A percentile compares a stretch with the other conserved stretches of the same genome.
phyloP scores from a whole-genome alignment of 2,113 vertebrate species.

The Brachirus orientalis region DNA sequence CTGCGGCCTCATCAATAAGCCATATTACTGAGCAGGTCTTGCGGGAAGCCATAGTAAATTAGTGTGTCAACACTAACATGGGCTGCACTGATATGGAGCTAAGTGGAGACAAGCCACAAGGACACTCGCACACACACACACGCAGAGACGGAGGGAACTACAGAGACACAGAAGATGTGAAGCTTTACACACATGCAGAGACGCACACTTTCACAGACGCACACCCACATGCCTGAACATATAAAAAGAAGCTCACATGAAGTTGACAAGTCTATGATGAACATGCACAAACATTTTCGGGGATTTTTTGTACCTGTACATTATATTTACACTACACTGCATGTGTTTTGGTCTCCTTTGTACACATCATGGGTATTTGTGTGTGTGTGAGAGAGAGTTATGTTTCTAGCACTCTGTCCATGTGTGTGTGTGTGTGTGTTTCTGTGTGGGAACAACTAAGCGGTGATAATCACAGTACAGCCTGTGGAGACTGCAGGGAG shows the following conservation, averaged over 20 bases:
- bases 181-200: constrained; percentile 38
- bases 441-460: constrained; percentile 48
- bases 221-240: constrained; percentile 2
- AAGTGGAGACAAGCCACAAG: constrained; percentile 31
- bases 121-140: constrained; percentile 23
- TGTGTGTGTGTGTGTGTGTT: constrained; percentile 9
- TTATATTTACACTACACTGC: background rate
- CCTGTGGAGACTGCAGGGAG: constrained; percentile 71
- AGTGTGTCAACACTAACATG: constrained; percentile 73
- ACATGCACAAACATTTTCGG: background rate
- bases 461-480: constrained; percentile 72
- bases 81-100: constrained; percentile 57
- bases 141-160: constrained; percentile 20
- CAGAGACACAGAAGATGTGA: constrained; percentile 23
- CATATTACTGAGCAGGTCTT: constrained; percentile 68
- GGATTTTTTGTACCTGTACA: background rate
- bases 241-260: constrained; percentile 1
- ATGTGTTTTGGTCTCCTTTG: background rate
- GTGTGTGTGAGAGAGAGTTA: background rate
- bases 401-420: background rate
- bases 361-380: background rate
- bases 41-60: constrained; percentile 74
- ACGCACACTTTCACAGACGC: constrained; percentile 23
- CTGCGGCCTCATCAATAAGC: constrained; percentile 72
- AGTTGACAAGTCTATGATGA: background rate